Evolutionary conservation across 1,140 invertebrate genomes (phyloP), one percentile per base, ranked within the genome.

Genomic region (Brachionus asplanchnoidis): DNA sequence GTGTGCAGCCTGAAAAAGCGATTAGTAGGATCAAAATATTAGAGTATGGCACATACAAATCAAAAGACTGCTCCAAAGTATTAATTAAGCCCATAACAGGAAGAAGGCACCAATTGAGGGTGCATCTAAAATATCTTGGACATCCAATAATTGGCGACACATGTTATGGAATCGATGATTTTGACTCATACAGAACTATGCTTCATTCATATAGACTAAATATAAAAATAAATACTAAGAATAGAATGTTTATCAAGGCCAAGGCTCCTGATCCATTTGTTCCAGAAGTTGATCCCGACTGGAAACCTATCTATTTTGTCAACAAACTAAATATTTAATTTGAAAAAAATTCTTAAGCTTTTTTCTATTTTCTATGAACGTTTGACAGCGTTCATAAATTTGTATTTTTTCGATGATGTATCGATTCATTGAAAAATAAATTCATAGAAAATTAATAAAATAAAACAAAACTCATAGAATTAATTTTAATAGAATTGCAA

Each of bases 71-170:
- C 20, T 36, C 53, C 12, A 82, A 82, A 65, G 26, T 82, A 9
- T 26, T 82, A 20, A 42, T 82, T 7, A 60, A 68, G n/a, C 84
- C 84, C 36, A 40, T 77, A 3, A 97, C 96, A 0, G 96, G 96
- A 0, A 91, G 96, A 84, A 97, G 97, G 94, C 96, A 98, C 89
- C 96, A 98, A 90, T 97, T 98, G 85, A 92, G 96, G 82, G 95
- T 98, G 17, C 96, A 98, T 90, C 92, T 98, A 56, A 96, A 97
- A 88, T 98, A 95, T 90, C 91, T 97, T 86, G 96, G 95, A 82
- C 95, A 95, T 90, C 96, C 96, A 3, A 96, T 98, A 84, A 93
- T 96, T 5, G 97, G 97, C 88, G 96, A 98, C 36, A 50, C 26
- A 9, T 60, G 85, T 12, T 85, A 85, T 78, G 66, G 65, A 17